Conservation (phyloP, 2,888 invertebrate species). For the Stenodera caucasica region DNA sequence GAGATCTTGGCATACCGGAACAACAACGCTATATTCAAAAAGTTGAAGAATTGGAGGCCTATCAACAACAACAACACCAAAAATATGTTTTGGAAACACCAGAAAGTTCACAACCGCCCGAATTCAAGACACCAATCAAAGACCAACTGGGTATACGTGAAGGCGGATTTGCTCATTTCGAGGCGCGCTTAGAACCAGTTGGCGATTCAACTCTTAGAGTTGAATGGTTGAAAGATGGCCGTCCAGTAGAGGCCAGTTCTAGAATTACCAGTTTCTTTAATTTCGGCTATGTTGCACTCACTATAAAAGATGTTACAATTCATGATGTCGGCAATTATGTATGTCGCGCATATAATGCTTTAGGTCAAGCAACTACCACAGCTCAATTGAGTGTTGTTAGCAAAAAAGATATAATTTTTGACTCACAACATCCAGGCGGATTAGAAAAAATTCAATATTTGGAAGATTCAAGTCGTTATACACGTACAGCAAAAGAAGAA, state of each 20-base stretch:
- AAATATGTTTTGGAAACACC: slow-evolving; percentile 79
- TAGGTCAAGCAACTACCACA: slow-evolving; percentile 82
- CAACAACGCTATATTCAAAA: slow-evolving; percentile 89
- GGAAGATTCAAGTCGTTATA: slow-evolving; percentile 79
- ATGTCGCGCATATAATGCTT: slow-evolving; percentile 82
- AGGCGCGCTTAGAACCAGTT: slow-evolving; percentile 90
- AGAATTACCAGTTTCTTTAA: slow-evolving; percentile 92
- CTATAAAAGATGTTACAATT: slow-evolving; percentile 86
- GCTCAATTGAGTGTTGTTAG: slow-evolving; percentile 83
- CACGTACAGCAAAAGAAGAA: slow-evolving; percentile 68
- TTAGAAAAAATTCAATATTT: slow-evolving; percentile 88
- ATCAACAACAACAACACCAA: slow-evolving; percentile 79
- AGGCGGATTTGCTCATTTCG: slow-evolving; percentile 94
- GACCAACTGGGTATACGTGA: slow-evolving; percentile 85
- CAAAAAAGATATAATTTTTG: slow-evolving; percentile 82
- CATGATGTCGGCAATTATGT: slow-evolving; percentile 90
- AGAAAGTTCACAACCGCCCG: slow-evolving; percentile 78
- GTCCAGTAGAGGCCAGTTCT: slow-evolving; percentile 88
- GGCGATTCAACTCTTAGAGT: slow-evolving; percentile 88
- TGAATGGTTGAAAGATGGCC: slow-evolving; percentile 92
- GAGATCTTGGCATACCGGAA: slow-evolving; percentile 81
- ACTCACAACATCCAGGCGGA: slow-evolving; percentile 90
- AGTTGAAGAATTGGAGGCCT: slow-evolving; percentile 88
- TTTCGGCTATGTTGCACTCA: slow-evolving; percentile 92
- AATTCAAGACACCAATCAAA: slow-evolving; percentile 87